Conservation (phyloP, 2,113 vertebrate species). For the Nibea coibor region DNA sequence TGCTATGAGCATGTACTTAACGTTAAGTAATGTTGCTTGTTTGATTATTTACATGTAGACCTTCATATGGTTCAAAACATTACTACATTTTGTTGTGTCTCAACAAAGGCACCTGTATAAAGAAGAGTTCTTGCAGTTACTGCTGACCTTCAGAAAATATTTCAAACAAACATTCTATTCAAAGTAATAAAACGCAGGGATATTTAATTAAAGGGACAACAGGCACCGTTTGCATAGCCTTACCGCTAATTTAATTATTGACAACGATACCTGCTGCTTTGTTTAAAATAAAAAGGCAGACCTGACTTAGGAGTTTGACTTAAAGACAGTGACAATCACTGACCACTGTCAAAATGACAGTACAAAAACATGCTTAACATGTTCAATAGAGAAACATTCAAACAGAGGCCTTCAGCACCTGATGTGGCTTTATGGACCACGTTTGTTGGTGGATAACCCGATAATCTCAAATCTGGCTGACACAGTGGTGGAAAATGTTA, state of each 20-base stretch:
- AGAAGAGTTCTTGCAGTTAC: conserved; percentile 17
- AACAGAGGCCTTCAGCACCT: conserved; percentile 1
- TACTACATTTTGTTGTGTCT: conserved; percentile 32
- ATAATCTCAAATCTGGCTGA: not conserved
- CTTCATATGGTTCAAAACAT: conserved; percentile 61
- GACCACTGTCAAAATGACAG: conserved; percentile 1
- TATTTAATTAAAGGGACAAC: not conserved
- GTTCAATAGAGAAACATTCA: conserved; percentile 7
- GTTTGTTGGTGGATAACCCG: not conserved
- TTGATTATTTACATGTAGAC: conserved; percentile 53
- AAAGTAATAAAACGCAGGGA: not conserved
- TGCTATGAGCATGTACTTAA: conserved; percentile 44
- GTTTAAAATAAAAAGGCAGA: not conserved
- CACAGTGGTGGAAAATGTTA: not conserved
- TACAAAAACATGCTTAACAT: conserved; percentile 32
- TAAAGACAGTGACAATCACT: not conserved
- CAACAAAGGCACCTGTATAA: conserved; percentile 27
- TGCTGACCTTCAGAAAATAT: conserved; percentile 34
- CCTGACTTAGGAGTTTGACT: not conserved
- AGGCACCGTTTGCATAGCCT: not conserved
- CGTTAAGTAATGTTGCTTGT: conserved; percentile 23
- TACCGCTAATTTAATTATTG: conserved; percentile 4
- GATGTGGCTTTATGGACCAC: not conserved
- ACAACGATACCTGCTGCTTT: not conserved
- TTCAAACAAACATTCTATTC: not conserved